Percentiles rank a stretch among this genome's conserved stretches.
Conservation (phyloP, 2,113 vertebrate genomes). For the Prunella himalayana region DNA sequence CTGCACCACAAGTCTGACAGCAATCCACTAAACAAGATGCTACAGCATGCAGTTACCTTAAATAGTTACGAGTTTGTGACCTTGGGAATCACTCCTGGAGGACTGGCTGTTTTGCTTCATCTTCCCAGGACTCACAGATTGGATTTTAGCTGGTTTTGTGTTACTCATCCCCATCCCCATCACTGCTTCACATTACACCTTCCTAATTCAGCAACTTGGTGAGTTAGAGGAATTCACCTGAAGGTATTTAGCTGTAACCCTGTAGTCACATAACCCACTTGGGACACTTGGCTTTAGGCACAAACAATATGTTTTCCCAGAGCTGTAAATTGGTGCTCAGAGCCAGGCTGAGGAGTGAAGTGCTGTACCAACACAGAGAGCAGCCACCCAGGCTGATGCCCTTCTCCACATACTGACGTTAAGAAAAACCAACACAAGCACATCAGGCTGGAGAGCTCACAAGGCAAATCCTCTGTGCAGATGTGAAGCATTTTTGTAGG, state of each 20-base stretch:
- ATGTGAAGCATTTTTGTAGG: background rate
- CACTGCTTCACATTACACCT: background rate
- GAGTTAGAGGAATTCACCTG: background rate
- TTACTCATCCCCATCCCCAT: background rate
- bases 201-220: background rate
- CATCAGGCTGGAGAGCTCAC: background rate
- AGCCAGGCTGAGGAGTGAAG: background rate
- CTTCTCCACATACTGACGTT: background rate
- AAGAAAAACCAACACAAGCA: background rate
- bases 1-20: background rate
- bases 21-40: background rate
- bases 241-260: background rate
- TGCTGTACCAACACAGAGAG: background rate
- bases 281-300: conserved; percentile 12
- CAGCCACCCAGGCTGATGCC: conserved; percentile 25
- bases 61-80: background rate
- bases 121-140: background rate
- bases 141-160: conserved; percentile 12
- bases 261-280: background rate
- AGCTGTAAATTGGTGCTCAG: conserved; percentile 36
- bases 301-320: background rate
- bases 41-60: background rate
- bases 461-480: background rate
- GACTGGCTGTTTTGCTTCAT: background rate
- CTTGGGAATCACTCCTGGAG: background rate